Evolutionary conservation across 1,140 invertebrate species (phyloP).

Genomic region (Scaptodrosophila lebanonensis): DNA sequence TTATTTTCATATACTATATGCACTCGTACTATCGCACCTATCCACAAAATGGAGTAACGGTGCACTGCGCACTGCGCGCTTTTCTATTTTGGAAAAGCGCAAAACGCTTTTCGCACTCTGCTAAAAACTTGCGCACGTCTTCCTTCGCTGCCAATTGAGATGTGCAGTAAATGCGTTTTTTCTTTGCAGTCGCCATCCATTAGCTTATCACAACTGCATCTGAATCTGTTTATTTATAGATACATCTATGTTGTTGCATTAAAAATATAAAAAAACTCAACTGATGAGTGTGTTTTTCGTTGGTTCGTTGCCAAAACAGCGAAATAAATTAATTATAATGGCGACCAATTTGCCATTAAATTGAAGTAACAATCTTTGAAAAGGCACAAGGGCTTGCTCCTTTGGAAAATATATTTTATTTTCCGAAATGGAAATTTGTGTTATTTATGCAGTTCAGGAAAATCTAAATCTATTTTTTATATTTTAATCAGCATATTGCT

Average conservation of each 20-base stretch:
- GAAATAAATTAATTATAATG: conserved; percentile 18
- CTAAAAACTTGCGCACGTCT: no score
- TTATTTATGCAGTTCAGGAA: no score
- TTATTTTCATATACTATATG: conserved; percentile 14
- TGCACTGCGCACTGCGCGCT: no score
- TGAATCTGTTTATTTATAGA: conserved; percentile 10
- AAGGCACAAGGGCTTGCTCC: no score
- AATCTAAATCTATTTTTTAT: no score
- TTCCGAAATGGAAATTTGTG: no score
- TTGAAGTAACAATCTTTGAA: no score
- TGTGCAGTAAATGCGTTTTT: conserved; percentile 3
- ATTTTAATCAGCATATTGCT: no score
- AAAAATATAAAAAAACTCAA: no score
- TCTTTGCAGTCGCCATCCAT: conserved; percentile 42
- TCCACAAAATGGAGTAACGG: neutral
- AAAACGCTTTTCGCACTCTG: neutral
- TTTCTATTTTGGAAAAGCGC: conserved; percentile 6
- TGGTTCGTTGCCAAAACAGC: conserved; percentile 46
- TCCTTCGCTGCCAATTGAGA: no score
- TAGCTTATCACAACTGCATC: conserved; percentile 61
- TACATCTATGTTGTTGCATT: no score
- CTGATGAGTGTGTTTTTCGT: conserved; percentile 39
- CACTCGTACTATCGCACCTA: neutral
- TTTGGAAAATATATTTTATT: no score
- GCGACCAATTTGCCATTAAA: conserved; percentile 3